Base-by-base conservation (phyloP, 2,888 invertebrate genomes). In the Brachynemurus nebulosus region DNA sequence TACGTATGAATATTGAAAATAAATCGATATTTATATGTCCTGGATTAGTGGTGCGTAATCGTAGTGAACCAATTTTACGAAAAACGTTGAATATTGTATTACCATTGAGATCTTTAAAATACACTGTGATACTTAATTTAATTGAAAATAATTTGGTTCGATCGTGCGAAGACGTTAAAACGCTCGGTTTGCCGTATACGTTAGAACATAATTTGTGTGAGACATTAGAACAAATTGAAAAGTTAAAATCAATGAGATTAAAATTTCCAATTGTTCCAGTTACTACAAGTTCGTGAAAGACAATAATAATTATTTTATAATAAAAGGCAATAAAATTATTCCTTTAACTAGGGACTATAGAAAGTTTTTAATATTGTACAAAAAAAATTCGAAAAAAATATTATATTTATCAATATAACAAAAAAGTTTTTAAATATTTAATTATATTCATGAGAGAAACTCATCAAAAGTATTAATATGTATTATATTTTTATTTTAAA, bases 1-100 rank as follows among this genome's bases (percentile, higher is more conserved):
- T 86, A 54, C 69, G 72, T 30, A 64, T 78, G 60, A 69, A 72
- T 7, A 72, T 80, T 1, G 71, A 71, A 48, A 65, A 74, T 34
- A 12, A 34, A 20, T 20, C 34, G 1, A 20, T 42, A 19, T 42
- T 42, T 19, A 16, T 33, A 12, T 27, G 42, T 42, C 34, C 33
- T 12, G 34, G 27, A n/a, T 18, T 11, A 20, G 21, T 20, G 8
- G 20, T 7, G 9, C 20, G 18, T 9, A 20, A 33, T 18, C 33
- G 18, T 11, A 27, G 19, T 18, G 18, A 20, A 34, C 34, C 8
- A 17, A 39, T 39, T 19, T 14, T 12, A 14, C 25, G 42, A 3
- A 18, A n/a, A 7, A 27, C 20, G 5, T 20, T 42, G 8, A 34
- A 34, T 12, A 42, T 42, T 34, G 19, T 27, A 11, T 42, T 42